These are phyloP conservation scores for Elephantulus edwardii DNA, from an alignment of 2,113 vertebrate species.

Conservation along the genomic window DNA sequence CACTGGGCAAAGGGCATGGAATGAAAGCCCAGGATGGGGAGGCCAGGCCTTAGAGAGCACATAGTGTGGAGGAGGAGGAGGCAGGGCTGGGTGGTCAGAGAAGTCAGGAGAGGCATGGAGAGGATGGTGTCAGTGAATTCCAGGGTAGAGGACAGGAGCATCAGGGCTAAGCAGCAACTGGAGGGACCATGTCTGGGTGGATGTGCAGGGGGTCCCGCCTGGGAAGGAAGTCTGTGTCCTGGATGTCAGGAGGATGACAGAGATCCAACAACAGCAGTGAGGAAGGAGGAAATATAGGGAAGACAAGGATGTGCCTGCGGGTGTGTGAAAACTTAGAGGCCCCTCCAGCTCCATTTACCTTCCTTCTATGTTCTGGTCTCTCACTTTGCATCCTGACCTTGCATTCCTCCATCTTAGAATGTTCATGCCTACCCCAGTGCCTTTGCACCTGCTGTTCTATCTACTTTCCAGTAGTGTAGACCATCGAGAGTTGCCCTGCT, in stretches of 20 bases:
- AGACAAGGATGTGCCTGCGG: neutral
- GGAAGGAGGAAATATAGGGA: neutral
- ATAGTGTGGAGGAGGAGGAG: accelerated
- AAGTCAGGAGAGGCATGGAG: neutral
- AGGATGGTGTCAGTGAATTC: neutral
- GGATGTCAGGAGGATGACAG: neutral
- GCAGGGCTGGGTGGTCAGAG: neutral
- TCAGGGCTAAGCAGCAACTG: neutral
- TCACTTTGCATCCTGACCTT: neutral
- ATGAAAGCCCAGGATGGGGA: neutral
- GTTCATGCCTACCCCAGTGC: neutral
- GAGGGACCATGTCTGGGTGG: neutral
- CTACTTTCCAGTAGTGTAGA: too few species aligned
- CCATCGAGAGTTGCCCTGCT: too few species aligned
- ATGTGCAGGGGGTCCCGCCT: neutral
- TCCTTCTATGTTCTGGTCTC: neutral
- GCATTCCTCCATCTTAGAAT: neutral
- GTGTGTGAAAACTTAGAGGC: neutral
- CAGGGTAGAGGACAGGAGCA: neutral
- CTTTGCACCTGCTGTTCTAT: neutral
- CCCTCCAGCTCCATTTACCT: neutral
- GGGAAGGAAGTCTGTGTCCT: neutral
- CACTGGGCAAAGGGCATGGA: neutral
- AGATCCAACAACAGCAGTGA: neutral
- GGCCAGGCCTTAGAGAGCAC: neutral